Evolutionary conservation across 2,888 invertebrate species (phyloP).

Genomic region (Drosophila robusta): DNA sequence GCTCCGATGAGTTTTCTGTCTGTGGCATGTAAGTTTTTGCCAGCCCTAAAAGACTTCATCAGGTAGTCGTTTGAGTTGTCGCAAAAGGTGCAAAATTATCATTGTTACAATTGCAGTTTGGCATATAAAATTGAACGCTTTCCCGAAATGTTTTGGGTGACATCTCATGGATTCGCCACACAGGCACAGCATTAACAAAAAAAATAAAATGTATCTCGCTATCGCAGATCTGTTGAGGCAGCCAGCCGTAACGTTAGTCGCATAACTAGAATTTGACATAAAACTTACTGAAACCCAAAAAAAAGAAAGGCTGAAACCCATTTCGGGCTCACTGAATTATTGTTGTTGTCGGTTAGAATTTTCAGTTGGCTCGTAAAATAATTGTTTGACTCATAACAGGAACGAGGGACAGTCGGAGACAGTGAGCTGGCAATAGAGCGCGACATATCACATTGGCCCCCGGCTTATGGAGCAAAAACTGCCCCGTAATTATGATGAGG

Average conservation of each 20-base stretch:
- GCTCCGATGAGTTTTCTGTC: constrained; percentile 80
- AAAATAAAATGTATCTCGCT: constrained; percentile 51
- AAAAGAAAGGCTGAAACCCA: constrained; percentile 33
- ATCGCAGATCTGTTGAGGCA: constrained; percentile 69
- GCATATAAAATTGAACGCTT: constrained; percentile 29
- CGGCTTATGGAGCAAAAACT: constrained; percentile 63
- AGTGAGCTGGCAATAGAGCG: constrained; percentile 63
- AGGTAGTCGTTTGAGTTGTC: constrained; percentile 13
- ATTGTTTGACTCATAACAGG: constrained; percentile 63
- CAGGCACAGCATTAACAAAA: constrained; percentile 33
- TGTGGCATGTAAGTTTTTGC: constrained; percentile 24
- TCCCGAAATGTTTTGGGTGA: constrained; percentile 45
- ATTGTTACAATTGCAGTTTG: constrained; percentile 16
- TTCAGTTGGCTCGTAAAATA: constrained; percentile 75
- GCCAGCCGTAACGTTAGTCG: constrained; percentile 60
- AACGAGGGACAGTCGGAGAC: constrained; percentile 33
- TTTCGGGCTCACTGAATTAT: constrained; percentile 43
- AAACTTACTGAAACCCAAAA: constrained; percentile 27
- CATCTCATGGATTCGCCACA: constrained; percentile 29
- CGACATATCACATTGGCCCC: constrained; percentile 75
- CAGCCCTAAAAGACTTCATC: constrained; percentile 16
- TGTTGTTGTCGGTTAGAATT: constrained; percentile 40
- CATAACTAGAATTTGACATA: constrained; percentile 62
- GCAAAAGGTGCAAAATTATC: constrained; percentile 39
- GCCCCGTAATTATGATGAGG: constrained; percentile 77